Evolutionary conservation across 2,888 invertebrate species (phyloP).

Genomic region (Ectobius pallidus): DNA sequence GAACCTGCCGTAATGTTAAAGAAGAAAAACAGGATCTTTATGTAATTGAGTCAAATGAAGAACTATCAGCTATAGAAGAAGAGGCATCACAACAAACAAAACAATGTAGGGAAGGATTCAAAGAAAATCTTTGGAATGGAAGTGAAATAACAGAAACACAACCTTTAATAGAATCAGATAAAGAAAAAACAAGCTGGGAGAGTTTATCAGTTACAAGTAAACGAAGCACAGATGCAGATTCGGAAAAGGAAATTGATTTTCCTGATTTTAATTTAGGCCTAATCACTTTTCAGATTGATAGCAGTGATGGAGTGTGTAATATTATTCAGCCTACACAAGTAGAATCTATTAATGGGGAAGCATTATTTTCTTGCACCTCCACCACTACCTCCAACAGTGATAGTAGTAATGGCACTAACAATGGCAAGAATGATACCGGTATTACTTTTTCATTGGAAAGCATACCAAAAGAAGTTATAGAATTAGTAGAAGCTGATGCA

Average conservation of each 20-base stretch:
- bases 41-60: conserved; percentile 10
- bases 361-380: background rate
- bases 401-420: background rate
- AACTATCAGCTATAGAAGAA: background rate
- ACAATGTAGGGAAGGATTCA: conserved; percentile 2
- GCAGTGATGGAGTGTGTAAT: conserved; percentile 14
- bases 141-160: conserved; percentile 28
- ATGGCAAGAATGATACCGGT: background rate
- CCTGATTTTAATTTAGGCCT: conserved; percentile 42
- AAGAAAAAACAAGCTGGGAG: conserved; percentile 37
- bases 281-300: conserved; percentile 38
- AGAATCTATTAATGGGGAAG: background rate
- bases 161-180: conserved; percentile 17
- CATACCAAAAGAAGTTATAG: background rate
- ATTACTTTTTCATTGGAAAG: background rate
- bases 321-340: conserved; percentile 26
- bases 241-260: conserved; percentile 39
- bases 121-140: conserved; percentile 30
- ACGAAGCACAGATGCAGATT: conserved; percentile 26
- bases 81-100: background rate
- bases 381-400: background rate
- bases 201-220: conserved; percentile 34
- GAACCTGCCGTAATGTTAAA: background rate
- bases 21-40: background rate
- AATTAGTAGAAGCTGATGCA: background rate